phyloP scores from a whole-genome alignment of 2,113 vertebrate species.

The Haliaeetus leucogaster region DNA sequence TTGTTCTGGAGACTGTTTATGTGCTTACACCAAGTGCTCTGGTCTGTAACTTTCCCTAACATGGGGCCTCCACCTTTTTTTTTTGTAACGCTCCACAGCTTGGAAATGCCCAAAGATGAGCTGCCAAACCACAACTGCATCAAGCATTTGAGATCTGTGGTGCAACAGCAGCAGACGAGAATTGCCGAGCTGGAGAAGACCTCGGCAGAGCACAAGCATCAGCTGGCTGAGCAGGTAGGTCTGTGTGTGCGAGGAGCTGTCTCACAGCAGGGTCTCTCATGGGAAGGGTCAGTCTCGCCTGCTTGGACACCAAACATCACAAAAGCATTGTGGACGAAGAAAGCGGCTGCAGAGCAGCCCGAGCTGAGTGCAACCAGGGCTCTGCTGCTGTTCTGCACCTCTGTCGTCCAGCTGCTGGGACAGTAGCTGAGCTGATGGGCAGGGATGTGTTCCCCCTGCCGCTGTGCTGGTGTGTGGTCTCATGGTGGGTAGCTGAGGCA shows the following conservation, averaged over 20 bases:
- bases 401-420: background rate
- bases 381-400: background rate
- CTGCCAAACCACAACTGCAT: slow-evolving; percentile 94
- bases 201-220: slow-evolving; percentile 92
- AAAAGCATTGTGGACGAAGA: background rate
- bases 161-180: slow-evolving; percentile 91
- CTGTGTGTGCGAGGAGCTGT: background rate
- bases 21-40: rapidly evolving
- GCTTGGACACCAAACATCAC: rapidly evolving
- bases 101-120: slow-evolving; percentile 99
- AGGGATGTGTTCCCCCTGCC: background rate
- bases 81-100: slow-evolving; percentile 45
- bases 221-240: slow-evolving; percentile 91
- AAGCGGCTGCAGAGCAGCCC: background rate
- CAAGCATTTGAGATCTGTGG: slow-evolving; percentile 89
- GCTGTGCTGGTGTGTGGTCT: background rate
- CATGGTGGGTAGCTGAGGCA: rapidly evolving
- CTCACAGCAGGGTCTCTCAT: rapidly evolving
- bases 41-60: rapidly evolving
- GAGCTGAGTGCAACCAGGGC: rapidly evolving
- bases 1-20: rapidly evolving
- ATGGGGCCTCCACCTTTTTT: background rate
- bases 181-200: slow-evolving; percentile 94
- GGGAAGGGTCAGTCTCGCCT: background rate
- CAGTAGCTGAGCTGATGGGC: rapidly evolving